phyloP scores from a whole-genome alignment of 1,140 invertebrate species.

The Trichonephila inaurata region DNA sequence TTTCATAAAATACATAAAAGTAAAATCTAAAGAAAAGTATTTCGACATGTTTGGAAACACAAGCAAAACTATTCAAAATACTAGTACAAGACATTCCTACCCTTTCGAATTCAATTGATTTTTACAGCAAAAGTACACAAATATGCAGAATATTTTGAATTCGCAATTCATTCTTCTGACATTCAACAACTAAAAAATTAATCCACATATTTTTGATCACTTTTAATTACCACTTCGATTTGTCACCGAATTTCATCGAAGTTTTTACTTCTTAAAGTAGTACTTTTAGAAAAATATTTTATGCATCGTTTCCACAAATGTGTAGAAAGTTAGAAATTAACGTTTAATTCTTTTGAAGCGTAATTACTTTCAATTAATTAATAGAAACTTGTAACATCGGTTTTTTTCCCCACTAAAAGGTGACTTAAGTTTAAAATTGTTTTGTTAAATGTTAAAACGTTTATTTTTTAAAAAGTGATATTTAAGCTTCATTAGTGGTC shows the following conservation, averaged over 20 bases:
- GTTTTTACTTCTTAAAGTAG: slow-evolving; percentile 14
- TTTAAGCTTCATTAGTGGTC: slow-evolving; percentile 21
- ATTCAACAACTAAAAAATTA: neutral
- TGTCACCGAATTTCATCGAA: slow-evolving; percentile 50
- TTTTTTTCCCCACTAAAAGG: slow-evolving; percentile 9
- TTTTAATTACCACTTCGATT: slow-evolving; percentile 56
- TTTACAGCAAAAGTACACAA: neutral
- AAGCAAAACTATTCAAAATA: neutral
- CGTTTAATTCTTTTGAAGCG: slow-evolving; percentile 34
- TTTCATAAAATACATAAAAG: too few relatives aligned
- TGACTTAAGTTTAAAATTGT: slow-evolving; percentile 3
- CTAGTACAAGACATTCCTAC: neutral
- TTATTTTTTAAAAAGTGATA: neutral
- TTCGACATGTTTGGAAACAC: neutral
- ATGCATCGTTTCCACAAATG: slow-evolving; percentile 13
- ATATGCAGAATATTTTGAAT: slow-evolving; percentile 40
- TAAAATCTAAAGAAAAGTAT: too few relatives aligned
- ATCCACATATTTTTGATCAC: slow-evolving; percentile 39
- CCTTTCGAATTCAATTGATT: neutral
- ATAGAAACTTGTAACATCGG: slow-evolving; percentile 35
- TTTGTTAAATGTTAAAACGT: neutral
- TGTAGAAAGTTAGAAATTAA: slow-evolving; percentile 41
- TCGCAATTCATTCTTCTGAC: neutral
- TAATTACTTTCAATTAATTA: slow-evolving; percentile 69
- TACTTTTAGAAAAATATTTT: slow-evolving; percentile 50